Evolutionary conservation across 1,140 invertebrate genomes (phyloP).

Genomic region (Leptinotarsa texana): DNA sequence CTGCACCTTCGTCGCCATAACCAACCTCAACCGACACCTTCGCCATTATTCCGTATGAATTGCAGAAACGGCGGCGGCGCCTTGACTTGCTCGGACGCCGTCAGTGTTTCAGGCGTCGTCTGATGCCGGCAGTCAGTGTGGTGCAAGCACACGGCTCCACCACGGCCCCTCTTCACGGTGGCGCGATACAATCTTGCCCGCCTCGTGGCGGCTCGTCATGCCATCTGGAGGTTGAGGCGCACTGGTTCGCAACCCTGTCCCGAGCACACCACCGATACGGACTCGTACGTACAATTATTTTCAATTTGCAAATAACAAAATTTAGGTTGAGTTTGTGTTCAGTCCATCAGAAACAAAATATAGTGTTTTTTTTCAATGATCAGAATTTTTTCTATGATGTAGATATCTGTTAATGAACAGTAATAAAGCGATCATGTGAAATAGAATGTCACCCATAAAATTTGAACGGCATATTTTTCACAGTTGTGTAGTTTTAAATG

Average conservation of each 20-base stretch:
- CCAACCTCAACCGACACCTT: conserved; percentile 6
- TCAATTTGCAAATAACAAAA: not conserved
- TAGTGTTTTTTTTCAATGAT: too few relatives aligned
- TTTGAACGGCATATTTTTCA: too few relatives aligned
- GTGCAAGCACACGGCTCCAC: conserved; percentile 10
- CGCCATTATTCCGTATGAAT: not conserved
- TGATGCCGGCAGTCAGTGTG: conserved; percentile 22
- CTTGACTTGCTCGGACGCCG: not conserved
- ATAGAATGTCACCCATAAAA: too few relatives aligned
- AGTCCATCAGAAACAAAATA: too few relatives aligned
- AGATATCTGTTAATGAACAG: too few relatives aligned
- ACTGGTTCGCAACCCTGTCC: conserved; percentile 63
- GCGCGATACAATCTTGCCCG: conserved; percentile 67
- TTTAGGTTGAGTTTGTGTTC: too few relatives aligned
- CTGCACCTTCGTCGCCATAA: not conserved
- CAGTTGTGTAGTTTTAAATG: too few relatives aligned
- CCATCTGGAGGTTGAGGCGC: conserved; percentile 66
- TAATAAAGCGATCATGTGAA: too few relatives aligned
- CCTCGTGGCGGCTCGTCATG: conserved; percentile 67
- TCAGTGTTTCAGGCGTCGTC: conserved; percentile 8
- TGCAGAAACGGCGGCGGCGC: conserved; percentile 7
- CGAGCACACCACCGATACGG: conserved; percentile 61
- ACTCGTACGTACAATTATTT: conserved; percentile 51
- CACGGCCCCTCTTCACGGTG: conserved; percentile 53
- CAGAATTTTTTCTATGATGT: too few relatives aligned